Conservation (phyloP, 2,797 vertebrate genomes). For the Chloroceryle inda region DNA sequence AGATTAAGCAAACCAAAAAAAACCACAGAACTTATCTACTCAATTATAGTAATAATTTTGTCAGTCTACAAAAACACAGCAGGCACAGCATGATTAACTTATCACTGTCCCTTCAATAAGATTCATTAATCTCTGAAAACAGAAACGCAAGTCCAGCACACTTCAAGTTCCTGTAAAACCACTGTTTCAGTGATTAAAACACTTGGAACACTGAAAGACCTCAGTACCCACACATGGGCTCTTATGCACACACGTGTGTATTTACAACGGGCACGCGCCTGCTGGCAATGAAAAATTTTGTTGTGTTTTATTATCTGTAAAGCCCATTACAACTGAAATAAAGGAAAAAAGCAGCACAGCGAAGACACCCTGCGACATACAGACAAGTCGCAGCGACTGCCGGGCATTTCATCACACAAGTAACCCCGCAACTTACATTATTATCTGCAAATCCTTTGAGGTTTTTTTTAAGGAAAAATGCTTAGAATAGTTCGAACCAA, state of each 20-base stretch:
- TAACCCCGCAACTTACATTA: neutral
- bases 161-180: neutral
- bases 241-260: neutral
- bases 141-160: neutral
- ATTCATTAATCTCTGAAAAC: slow-evolving; percentile 31
- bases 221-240: neutral
- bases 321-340: neutral
- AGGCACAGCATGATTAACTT: slow-evolving; percentile 45
- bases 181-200: neutral
- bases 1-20: neutral
- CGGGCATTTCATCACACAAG: neutral
- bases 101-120: slow-evolving; percentile 25
- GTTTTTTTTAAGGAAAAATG: neutral
- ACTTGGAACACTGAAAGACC: neutral
- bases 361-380: neutral
- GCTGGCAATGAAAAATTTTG: neutral
- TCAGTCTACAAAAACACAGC: neutral
- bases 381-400: neutral
- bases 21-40: slow-evolving; percentile 43
- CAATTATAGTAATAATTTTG: slow-evolving; percentile 16
- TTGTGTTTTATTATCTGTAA: neutral
- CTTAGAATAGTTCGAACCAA: neutral
- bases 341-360: neutral
- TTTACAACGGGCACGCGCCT: neutral
- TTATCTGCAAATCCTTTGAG: neutral